Base-by-base conservation (phyloP, 2,888 invertebrate genomes). In the Cerastoderma edule region DNA sequence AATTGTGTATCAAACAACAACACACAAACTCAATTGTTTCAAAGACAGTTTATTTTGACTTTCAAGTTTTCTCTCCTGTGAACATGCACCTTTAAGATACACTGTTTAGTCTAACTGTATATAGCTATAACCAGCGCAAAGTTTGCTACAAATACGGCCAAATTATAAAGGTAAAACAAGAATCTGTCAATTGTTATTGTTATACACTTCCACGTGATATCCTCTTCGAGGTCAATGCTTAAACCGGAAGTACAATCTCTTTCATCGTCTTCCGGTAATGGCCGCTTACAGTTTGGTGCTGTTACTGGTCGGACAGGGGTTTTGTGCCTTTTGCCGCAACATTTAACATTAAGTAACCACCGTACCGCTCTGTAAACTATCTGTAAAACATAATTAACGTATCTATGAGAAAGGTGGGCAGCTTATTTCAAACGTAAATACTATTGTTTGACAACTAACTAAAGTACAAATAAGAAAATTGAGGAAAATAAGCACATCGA, bases 161-260 rank as follows among this genome's bases (percentile, higher is more conserved):
- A 24, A 50, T 50, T 13, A 22, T 50, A 50, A 2, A 50, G 24
- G 24, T 50, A 50, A 50, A 50, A 50, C 2, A 50, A 22, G 24
- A 50, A 50, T 2, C 50, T 19, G 22, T 50, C 50, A 10, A 50
- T 22, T 2, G 22, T 22, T 3, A 22, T 22, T 2, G 50, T n/a
- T 24, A 50, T 50, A 50, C 50, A 50, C 22, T 50, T 50, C 50
- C 50, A 50, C 8, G 50, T 50, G 22, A 50, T 10, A 22, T 13
- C 22, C 24, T 50, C 50, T 22, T 50, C 50, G 16, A 50, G 5
- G 24, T 50, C 50, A 10, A 22, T 10, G 1, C 10, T 50, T 19
- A 10, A 50, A 10, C 8, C 2, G 16, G 50, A 50, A 50, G 24
- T n/a, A n/a, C 22, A 13, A 27, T 22, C n/a, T n/a, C 50, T 22